Base-by-base conservation (phyloP, 2,113 vertebrate genomes). In the Xerus inauris region DNA sequence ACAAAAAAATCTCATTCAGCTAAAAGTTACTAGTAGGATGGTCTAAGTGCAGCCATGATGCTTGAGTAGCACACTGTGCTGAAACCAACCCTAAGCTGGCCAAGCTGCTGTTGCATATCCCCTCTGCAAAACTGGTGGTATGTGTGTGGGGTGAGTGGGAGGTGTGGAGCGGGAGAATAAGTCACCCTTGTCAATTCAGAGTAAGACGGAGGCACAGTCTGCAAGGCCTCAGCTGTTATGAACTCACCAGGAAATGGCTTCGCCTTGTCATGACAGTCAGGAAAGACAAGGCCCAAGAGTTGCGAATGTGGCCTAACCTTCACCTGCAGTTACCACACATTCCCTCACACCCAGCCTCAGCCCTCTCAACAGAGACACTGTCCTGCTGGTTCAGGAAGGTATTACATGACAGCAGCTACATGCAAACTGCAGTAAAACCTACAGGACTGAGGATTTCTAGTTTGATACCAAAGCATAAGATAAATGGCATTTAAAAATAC, bases 401-500 rank as follows among this genome's bases (percentile, higher is more conserved):
- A 45, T 13, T 81, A 75, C 38, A 67, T 6, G 20, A 42, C 0
- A 38, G 32, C 51, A 77, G 20, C 26, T 11, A 83, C 40, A 71
- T 13, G 32, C 35, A 42, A 91, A 51, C 38, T 72, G 22, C 11
- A 59, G 38, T 51, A 45, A 57, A 79, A 93, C 13, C 45, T 51
- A 62, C 54, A 77, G 28, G 59, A 16, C 49, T 1, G 32, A 72
- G 65, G 59, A 62, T 38, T 84, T 92, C 67, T 82, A 80, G 28
- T 83, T 67, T 94, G 86, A 91, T 45, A 62, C 8, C 40, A 80
- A 89, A 96, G 11, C 8, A 11, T 77, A 76, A 96, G n/a, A 12
- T 67, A 96, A 92, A 40, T 51, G 83, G 30, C 32, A 89, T 75
- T 95, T 87, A 86, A 79, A 90, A 40, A 40, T 57, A 72, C 24